Percentiles rank a stretch among this genome's conserved stretches.
Evolutionary conservation across 1,140 invertebrate species (phyloP).

Genomic region (Colletes latitarsis): DNA sequence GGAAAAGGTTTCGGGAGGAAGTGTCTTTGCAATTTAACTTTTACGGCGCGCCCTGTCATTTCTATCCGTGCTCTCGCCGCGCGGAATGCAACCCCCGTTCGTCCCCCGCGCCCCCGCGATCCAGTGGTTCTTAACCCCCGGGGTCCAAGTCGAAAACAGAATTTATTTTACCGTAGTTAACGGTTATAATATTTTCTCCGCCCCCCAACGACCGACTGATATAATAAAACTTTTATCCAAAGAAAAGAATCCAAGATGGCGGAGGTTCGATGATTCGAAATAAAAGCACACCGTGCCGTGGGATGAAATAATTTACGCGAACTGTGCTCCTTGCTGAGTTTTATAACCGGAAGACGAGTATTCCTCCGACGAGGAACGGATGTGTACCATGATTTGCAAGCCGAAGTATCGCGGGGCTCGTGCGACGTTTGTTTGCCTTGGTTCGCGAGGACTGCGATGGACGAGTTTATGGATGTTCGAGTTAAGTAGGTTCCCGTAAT

Average conservation of each 20-base stretch:
- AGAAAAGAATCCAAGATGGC: too few relatives aligned
- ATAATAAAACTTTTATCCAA: too few relatives aligned
- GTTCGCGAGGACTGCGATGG: too few relatives aligned
- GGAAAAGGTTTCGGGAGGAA: constrained; percentile 37
- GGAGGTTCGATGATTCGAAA: too few relatives aligned
- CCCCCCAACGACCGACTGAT: too few relatives aligned
- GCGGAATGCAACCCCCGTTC: constrained; percentile 15
- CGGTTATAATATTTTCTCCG: too few relatives aligned
- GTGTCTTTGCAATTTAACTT: constrained; percentile 60
- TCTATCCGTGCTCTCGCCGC: constrained; percentile 29
- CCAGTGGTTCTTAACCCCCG: too few relatives aligned
- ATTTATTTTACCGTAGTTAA: too few relatives aligned
- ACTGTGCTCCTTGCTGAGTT: constrained; percentile 13
- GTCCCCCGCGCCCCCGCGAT: not conserved
- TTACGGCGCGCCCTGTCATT: constrained; percentile 54
- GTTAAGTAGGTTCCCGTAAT: too few relatives aligned
- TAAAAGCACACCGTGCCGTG: too few relatives aligned
- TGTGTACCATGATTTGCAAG: not conserved
- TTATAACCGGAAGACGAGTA: not conserved
- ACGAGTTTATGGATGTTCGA: too few relatives aligned
- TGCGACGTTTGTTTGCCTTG: not conserved
- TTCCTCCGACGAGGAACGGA: not conserved
- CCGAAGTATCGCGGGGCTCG: not conserved
- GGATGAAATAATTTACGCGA: constrained; percentile 10
- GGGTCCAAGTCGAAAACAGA: too few relatives aligned